Percentiles rank a stretch among this genome's conserved stretches.
These are phyloP conservation scores for Manis crassicaudata DNA, from an alignment of 2,797 vertebrate species.

Conservation along the genomic window DNA sequence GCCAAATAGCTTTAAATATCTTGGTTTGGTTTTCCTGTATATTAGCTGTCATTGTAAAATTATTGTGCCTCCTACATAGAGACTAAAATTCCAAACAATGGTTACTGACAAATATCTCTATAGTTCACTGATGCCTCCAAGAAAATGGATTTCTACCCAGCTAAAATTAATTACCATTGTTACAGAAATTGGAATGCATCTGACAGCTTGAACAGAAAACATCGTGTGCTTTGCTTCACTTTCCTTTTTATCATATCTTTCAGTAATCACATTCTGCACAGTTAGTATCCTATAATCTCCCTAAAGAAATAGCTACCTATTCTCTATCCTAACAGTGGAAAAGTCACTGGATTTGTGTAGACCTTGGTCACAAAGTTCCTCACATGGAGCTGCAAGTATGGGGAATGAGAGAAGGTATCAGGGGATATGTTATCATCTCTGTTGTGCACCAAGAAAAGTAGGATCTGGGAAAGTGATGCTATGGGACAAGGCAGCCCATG, in stretches of 20 bases:
- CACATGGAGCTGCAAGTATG: not conserved
- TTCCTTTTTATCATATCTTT: conserved; percentile 37
- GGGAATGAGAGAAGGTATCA: not conserved
- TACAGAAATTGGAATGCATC: conserved; percentile 70
- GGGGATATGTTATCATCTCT: not conserved
- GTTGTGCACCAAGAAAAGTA: not conserved
- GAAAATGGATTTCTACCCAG: conserved; percentile 73
- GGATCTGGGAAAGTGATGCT: not conserved
- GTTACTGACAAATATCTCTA: conserved; percentile 74
- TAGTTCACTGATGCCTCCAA: conserved; percentile 64
- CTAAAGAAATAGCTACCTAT: conserved; percentile 28
- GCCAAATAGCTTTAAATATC: conserved; percentile 43
- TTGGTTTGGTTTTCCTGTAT: conserved; percentile 44
- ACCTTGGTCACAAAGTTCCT: not conserved
- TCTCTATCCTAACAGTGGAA: not conserved
- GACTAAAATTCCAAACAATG: conserved; percentile 67
- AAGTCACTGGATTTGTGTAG: not conserved
- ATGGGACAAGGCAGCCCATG: not conserved
- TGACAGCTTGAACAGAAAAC: conserved; percentile 69
- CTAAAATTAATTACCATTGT: conserved; percentile 73
- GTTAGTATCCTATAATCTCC: not conserved
- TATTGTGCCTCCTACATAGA: conserved; percentile 58
- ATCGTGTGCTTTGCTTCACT: conserved; percentile 66
- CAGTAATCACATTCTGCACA: conserved; percentile 59
- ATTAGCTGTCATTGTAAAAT: conserved; percentile 77